Evolutionary conservation across 2,113 vertebrate genomes (phyloP).

Genomic region (Atherinomorus stipes): DNA sequence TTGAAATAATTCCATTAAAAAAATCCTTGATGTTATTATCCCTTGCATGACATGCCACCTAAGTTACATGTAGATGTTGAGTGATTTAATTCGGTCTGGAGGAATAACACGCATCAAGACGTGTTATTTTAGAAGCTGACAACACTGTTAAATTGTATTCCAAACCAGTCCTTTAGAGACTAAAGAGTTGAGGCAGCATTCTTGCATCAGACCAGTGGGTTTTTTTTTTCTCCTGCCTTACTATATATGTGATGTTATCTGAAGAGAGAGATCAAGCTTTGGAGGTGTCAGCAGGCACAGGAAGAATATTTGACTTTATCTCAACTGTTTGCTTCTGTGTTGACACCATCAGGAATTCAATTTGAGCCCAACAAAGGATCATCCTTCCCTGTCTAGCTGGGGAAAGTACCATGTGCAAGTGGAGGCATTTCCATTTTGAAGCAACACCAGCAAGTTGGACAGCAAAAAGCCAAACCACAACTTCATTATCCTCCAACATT

Average conservation of each 20-base stretch:
- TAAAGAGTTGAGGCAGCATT: slow-evolving; percentile 24
- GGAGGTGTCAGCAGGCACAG: slow-evolving; percentile 49
- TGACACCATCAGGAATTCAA: slow-evolving; percentile 61
- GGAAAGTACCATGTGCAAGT: slow-evolving; percentile 17
- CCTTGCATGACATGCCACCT: too few relatives aligned
- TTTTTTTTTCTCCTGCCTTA: slow-evolving; percentile 21
- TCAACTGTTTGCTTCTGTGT: slow-evolving; percentile 42
- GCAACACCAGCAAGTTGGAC: slow-evolving; percentile 36
- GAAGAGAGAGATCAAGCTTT: slow-evolving; percentile 54
- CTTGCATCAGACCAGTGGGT: slow-evolving; percentile 22
- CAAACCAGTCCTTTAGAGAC: slow-evolving; percentile 17
- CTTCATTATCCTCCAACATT: slow-evolving; percentile 62
- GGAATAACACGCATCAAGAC: neutral
- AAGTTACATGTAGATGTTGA: neutral
- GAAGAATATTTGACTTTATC: slow-evolving; percentile 67
- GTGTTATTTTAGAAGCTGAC: slow-evolving; percentile 39
- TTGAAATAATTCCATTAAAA: too few relatives aligned
- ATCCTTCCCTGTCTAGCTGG: slow-evolving; percentile 28
- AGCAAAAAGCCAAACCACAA: slow-evolving; percentile 38
- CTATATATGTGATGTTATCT: slow-evolving; percentile 50
- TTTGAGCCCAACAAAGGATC: slow-evolving; percentile 60
- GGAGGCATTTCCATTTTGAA: slow-evolving; percentile 58
- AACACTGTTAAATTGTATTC: slow-evolving; percentile 51
- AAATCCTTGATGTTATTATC: too few relatives aligned
- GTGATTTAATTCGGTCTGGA: too few relatives aligned